These are phyloP conservation scores for Quadroppia sp. DNA, from an alignment of 2,888 invertebrate genomes.

Conservation along the genomic window DNA sequence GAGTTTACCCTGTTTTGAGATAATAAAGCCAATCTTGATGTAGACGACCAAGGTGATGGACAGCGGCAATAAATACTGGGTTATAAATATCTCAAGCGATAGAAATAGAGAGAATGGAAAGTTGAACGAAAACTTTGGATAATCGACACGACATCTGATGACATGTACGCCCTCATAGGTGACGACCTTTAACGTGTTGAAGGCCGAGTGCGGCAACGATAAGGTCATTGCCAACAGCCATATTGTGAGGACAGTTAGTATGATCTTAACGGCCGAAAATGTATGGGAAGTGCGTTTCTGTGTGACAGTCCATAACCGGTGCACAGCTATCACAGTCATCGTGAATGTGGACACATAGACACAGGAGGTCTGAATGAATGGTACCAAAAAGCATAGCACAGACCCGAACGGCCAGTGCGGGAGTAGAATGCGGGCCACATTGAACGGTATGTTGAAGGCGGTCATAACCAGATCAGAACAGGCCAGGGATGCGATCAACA, in stretches of 20 bases:
- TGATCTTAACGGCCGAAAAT: neutral
- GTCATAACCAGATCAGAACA: constrained; percentile 34
- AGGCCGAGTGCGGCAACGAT: constrained; percentile 33
- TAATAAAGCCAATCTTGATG: constrained; percentile 39
- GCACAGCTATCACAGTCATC: constrained; percentile 41
- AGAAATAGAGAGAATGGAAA: constrained; percentile 36
- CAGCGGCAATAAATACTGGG: constrained; percentile 41
- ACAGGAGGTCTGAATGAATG: constrained; percentile 41
- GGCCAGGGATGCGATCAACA: constrained; percentile 38
- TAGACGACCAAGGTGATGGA: constrained; percentile 37
- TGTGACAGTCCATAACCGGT: constrained; percentile 8
- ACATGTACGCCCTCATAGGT: constrained; percentile 22
- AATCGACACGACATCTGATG: constrained; percentile 34
- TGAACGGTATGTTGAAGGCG: constrained; percentile 40
- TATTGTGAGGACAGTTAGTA: constrained; percentile 19
- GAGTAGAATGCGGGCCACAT: constrained; percentile 37
- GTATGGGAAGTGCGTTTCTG: neutral
- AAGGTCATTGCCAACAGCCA: constrained; percentile 35
- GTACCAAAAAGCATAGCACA: constrained; percentile 39
- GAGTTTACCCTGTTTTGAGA: constrained; percentile 38
- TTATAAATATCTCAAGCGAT: constrained; percentile 38
- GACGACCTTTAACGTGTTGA: constrained; percentile 28
- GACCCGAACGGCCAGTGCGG: constrained; percentile 36
- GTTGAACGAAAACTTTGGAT: constrained; percentile 20
- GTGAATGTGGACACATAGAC: constrained; percentile 40